Evolutionary conservation across 2,888 invertebrate species (phyloP).

Genomic region (Aphodius granarius): DNA sequence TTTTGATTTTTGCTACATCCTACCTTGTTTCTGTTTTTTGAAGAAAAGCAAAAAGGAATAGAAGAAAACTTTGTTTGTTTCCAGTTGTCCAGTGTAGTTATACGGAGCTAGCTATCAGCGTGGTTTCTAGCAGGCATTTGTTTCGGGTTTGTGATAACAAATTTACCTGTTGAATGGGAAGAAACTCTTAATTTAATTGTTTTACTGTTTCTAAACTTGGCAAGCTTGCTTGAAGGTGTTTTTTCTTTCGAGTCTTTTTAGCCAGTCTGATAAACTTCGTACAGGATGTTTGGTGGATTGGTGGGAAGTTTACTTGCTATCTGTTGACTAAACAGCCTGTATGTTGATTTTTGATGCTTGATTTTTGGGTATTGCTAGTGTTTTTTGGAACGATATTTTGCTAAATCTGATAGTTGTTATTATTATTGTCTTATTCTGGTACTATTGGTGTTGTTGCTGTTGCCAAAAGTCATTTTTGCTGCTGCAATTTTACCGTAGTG

Average conservation of each 20-base stretch:
- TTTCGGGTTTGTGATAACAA: slow-evolving; percentile 22
- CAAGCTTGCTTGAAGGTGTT: background rate
- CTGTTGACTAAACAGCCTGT: background rate
- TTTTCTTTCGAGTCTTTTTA: background rate
- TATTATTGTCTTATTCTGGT: slow-evolving; percentile 3
- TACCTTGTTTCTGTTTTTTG: background rate
- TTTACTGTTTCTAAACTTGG: background rate
- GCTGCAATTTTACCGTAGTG: slow-evolving; percentile 16
- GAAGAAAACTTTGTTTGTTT: slow-evolving; percentile 7
- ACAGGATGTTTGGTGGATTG: background rate
- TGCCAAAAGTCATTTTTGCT: slow-evolving; percentile 11
- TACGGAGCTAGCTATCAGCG: slow-evolving; percentile 2
- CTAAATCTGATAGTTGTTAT: slow-evolving; percentile 26
- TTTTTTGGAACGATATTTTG: slow-evolving; percentile 21
- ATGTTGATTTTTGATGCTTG: slow-evolving; percentile 1
- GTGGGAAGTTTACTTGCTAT: background rate
- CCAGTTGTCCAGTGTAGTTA: slow-evolving; percentile 8
- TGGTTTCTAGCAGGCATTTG: slow-evolving; percentile 9
- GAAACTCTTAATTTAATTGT: slow-evolving; percentile 2
- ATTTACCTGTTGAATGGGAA: slow-evolving; percentile 6
- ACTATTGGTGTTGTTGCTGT: slow-evolving; percentile 25
- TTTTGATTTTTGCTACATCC: background rate
- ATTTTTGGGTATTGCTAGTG: slow-evolving; percentile 10
- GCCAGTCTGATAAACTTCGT: background rate
- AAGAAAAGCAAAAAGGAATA: background rate